These are phyloP conservation scores for Typhlichthys eigenmanni DNA, from an alignment of 2,797 vertebrate genomes.

Conservation along the genomic window DNA sequence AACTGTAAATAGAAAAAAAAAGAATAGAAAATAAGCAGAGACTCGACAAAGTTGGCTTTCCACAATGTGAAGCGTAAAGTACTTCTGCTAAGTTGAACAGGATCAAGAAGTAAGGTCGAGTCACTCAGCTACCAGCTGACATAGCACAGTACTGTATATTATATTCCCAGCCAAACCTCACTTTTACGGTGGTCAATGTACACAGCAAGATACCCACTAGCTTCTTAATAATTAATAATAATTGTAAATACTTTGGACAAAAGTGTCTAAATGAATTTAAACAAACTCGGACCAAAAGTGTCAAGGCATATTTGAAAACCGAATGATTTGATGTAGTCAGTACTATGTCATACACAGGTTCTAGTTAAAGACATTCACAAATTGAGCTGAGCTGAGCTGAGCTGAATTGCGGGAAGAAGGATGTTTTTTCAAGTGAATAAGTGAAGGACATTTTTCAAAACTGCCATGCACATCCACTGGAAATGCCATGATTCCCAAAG, in stretches of 20 bases:
- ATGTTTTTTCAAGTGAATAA: too few species aligned
- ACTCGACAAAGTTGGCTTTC: conserved; percentile 41
- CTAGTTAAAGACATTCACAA: too few species aligned
- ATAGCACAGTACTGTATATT: background rate
- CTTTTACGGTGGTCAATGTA: too few species aligned
- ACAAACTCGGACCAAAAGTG: too few species aligned
- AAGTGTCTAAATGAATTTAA: too few species aligned
- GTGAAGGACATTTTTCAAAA: conserved; percentile 21
- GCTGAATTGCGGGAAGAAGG: too few species aligned
- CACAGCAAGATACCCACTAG: too few species aligned
- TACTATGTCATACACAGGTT: too few species aligned
- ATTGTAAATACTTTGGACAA: too few species aligned
- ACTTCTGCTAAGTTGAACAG: conserved; percentile 17
- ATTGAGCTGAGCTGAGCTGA: too few species aligned
- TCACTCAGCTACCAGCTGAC: conserved; percentile 46
- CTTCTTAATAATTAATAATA: too few species aligned
- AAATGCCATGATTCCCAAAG: conserved; percentile 49
- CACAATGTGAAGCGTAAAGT: conserved; percentile 2
- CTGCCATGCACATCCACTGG: conserved; percentile 25
- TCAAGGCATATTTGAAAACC: conserved; percentile 27
- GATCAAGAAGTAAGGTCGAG: conserved; percentile 17
- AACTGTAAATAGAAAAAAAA: background rate
- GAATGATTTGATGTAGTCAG: conserved; percentile 25
- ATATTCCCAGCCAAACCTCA: background rate
- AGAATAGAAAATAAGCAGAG: conserved; percentile 2